Evolutionary conservation across 2,113 vertebrate species (phyloP).

Genomic region (Columba janthina): DNA sequence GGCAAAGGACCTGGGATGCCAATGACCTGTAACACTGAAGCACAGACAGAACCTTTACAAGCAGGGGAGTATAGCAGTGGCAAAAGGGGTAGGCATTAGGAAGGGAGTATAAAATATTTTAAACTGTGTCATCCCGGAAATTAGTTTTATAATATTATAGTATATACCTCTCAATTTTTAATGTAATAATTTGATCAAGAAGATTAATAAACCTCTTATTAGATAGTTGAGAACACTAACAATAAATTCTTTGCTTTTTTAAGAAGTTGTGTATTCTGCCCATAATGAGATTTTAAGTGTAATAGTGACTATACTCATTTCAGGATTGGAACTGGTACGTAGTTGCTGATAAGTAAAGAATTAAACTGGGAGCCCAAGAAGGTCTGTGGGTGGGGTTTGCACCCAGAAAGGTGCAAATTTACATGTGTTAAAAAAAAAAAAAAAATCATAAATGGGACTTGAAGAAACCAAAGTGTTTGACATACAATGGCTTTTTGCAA

Average conservation of each 20-base stretch:
- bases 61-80: rapidly evolving
- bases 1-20: neutral
- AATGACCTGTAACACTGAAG: neutral
- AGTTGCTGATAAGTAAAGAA: neutral
- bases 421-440: neutral
- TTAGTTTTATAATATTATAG: neutral
- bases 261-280: neutral
- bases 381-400: neutral
- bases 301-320: neutral
- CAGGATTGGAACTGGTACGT: neutral
- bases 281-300: neutral
- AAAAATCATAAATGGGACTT: neutral
- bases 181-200: neutral
- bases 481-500: neutral
- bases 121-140: neutral
- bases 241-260: neutral
- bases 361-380: neutral
- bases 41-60: neutral
- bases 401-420: neutral
- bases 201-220: neutral
- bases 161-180: neutral
- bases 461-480: neutral
- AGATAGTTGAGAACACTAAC: neutral
- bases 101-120: neutral
- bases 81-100: neutral